Evolutionary conservation across 2,888 invertebrate genomes (phyloP), one percentile per base, ranked within the genome.

Genomic region (Harpalus rubripes): DNA sequence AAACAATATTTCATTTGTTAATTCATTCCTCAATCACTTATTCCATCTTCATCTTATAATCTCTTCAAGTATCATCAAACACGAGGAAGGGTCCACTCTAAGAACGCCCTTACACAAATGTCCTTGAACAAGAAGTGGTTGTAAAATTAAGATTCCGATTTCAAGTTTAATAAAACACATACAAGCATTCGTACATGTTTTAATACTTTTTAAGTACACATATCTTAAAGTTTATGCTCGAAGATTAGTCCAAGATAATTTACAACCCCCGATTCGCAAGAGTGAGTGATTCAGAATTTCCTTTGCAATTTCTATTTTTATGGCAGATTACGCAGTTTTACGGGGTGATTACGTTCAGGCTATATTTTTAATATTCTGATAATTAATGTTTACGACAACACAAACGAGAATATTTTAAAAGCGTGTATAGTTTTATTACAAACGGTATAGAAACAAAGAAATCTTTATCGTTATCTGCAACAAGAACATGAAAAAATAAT

Each of bases 301-400:
- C 22, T 22, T 63, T 63, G 22, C 63, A 26, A 63, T 63, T 63
- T 63, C 22, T 63, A 18, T 5, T 63, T 63, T 63, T 22, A 63
- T 22, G 22, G 22, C 63, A 63, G 22, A 22, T 63, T 63, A 63
- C 63, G 63, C 63, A 63, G 63, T 26, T 63, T 63, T 63, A 63
- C 63, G 8, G 63, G 16, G 63, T 18, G 63, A 63, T 63, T 63
- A 63, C 63, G 63, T 63, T 22, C 63, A 22, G 22, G 12, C 63
- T 22, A 22, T 22, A 22, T 63, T 63, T 63, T 63, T 63, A 63
- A 63, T 63, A 18, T 22, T 12, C 63, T 63, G 63, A 63, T 63
- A 63, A 63, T 63, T 63, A 63, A 63, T 63, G 63, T 63, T 63
- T 63, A 63, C 63, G 63, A 63, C 63, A 63, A 63, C 63, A 22